Base-by-base conservation (phyloP, 2,888 invertebrate species). In the Drosophila acutilabella region DNA sequence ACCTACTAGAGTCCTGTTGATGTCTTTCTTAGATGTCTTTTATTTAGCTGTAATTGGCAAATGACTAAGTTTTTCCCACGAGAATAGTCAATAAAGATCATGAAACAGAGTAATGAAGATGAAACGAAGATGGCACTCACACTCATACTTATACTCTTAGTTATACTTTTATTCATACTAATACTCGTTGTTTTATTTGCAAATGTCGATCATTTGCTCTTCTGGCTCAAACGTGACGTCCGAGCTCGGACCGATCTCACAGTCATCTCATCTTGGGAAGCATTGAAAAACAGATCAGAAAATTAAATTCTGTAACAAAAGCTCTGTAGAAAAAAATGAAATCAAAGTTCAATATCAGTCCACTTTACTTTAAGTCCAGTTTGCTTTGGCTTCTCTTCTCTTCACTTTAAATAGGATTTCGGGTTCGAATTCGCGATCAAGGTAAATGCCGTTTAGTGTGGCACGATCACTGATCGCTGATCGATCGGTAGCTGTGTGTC, bases 381-480 rank as follows among this genome's bases (percentile, higher is more conserved):
- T 48, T 79, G 69, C 71, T 83, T 73, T 79, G 83, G 83, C 83
- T 83, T 83, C 83, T 70, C 30, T 30, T 30, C 30, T 8, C 30
- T 45, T 65, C 61, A 47, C 30, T 45, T 67, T 64, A 47, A 58
- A 51, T 41, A 30, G 14, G 58, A 33, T 61, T 50, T 69, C 40
- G 54, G 71, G 48, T 53, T 42, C 64, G 50, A 71, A 57, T 59
- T 70, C 53, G 81, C 85, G 85, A 85, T 83, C 83, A 83, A 83
- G 83, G 83, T 83, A 83, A 83, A 78, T 85, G 85, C 71, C 83
- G 85, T 83, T 83, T 85, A 83, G 83, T 83, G 70, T 85, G 85
- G 83, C 85, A 83, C 85, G 83, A 83, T 83, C 68, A 74, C 41
- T 66, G 80, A 69, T 78, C 81, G 81, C 75, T 71, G 80, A 74